Percentiles rank a stretch among this genome's conserved stretches.
Evolutionary conservation across 64 coral and sea anemone genomes (phyloP).

Genomic region (Pocillopora verrucosa): DNA sequence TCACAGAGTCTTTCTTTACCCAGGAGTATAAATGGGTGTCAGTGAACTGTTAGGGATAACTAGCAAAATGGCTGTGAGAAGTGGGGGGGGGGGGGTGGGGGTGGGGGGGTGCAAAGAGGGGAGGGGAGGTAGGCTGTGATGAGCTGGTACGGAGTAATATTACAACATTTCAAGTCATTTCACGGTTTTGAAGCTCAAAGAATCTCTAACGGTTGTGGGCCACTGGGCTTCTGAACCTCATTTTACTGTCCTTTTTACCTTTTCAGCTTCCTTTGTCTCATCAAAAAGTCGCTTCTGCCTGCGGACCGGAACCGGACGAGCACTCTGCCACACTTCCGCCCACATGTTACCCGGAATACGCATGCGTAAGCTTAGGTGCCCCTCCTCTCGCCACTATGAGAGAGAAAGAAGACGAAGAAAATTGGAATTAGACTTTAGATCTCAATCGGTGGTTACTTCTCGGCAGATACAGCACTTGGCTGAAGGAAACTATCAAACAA

Average conservation of each 20-base stretch:
- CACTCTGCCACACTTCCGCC: constrained; percentile 95
- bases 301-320: constrained; percentile 78
- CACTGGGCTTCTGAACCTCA: neutral
- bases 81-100: too few relatives aligned
- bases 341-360: constrained; percentile 97
- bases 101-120: neutral
- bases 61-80: neutral
- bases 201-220: neutral
- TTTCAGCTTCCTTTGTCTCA: constrained; percentile 98
- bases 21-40: too few relatives aligned
- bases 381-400: constrained; percentile 88
- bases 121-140: neutral
- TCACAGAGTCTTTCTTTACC: too few relatives aligned
- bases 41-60: too few relatives aligned
- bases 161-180: neutral
- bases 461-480: neutral
- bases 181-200: neutral
- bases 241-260: constrained; percentile 28
- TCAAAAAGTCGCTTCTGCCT: constrained; percentile 98
- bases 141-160: too few relatives aligned
- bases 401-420: neutral
- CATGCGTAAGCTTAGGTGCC: constrained; percentile 91
- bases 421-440: neutral
- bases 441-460: neutral
- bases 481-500: too few relatives aligned